These are phyloP conservation scores for Elegia similella DNA, from an alignment of 2,888 invertebrate genomes.

Conservation along the genomic window DNA sequence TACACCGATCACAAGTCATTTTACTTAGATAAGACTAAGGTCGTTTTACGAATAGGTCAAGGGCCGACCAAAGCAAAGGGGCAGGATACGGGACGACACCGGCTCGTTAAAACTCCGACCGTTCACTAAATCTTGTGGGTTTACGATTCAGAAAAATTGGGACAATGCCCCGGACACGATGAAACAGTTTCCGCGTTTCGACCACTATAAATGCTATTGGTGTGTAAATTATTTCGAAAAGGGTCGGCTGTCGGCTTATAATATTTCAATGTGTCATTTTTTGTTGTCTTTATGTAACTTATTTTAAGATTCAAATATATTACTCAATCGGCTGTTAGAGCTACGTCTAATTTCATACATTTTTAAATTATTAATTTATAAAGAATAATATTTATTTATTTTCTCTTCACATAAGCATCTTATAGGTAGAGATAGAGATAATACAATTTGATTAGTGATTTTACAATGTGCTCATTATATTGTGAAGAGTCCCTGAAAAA, in stretches of 20 bases:
- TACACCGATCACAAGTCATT: not conserved
- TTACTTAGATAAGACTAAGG: not conserved
- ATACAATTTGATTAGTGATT: no score
- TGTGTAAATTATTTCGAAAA: slow-evolving; percentile 6
- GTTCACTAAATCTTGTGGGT: slow-evolving; percentile 74
- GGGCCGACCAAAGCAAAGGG: slow-evolving; percentile 29
- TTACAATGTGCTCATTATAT: no score
- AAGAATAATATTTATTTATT: no score
- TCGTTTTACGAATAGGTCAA: not conserved
- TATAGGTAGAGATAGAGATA: no score
- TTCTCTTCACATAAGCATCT: no score
- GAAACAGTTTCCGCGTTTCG: slow-evolving; percentile 6
- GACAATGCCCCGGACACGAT: slow-evolving; percentile 25
- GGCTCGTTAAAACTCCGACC: slow-evolving; percentile 71
- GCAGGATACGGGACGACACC: slow-evolving; percentile 41
- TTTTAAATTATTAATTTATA: no score
- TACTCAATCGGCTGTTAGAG: no score
- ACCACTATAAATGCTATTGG: not conserved
- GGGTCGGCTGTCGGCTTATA: not conserved
- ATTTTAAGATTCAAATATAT: no score
- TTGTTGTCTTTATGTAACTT: not conserved
- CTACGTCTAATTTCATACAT: no score
- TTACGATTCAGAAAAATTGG: slow-evolving; percentile 75
- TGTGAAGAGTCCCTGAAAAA: no score
- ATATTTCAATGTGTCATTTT: not conserved